Evolutionary conservation across 2,113 vertebrate genomes (phyloP).

Genomic region (Mus musculus): GRCm39 chr17:50301001-50301500

Average conservation of each 20-base stretch:
- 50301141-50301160: slow-evolving; percentile 3
- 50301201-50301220: not conserved
- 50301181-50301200: not conserved
- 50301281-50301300: slow-evolving; percentile 11
- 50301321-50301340: not conserved
- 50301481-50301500: slow-evolving; percentile 87
- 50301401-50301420: slow-evolving; percentile 84
- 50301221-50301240: accelerated
- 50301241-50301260: accelerated
- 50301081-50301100: slow-evolving; percentile 66
- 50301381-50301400: slow-evolving; percentile 80
- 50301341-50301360: slow-evolving; percentile 51
- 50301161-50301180: not conserved
- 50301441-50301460: slow-evolving; percentile 84
- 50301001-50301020: not conserved
- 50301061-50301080: not conserved
- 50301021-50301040: slow-evolving; percentile 30
- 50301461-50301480: slow-evolving; percentile 83
- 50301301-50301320: slow-evolving; percentile 1
- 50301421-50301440: slow-evolving; percentile 74
- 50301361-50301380: slow-evolving; percentile 67
- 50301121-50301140: not conserved
- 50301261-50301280: accelerated
- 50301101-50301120: slow-evolving; percentile 40
- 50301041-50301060: not conserved